Evolutionary conservation across 1,140 invertebrate species (phyloP), one percentile per base, ranked within the genome.

Genomic region (Camponotus pennsylvanicus): DNA sequence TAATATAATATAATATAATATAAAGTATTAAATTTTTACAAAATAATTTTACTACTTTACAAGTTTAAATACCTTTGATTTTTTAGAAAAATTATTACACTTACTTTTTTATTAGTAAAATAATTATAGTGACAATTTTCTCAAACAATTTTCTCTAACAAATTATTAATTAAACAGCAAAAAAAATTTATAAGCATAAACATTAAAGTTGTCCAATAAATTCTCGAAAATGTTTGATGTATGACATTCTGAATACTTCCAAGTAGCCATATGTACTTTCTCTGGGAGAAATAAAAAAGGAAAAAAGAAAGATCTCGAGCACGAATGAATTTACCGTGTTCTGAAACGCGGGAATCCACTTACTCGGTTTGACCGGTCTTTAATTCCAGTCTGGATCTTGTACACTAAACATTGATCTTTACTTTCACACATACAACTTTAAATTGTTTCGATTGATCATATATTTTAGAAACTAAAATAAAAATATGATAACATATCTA

Each of bases 181-280:
- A 11, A 34, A 18, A 42, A 32, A 27, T 27, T 37, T 42, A 11
- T n/a, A 3, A 40, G 55, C 27, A 42, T 27, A 45, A 40, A 59
- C 15, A 49, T 45, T 42, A 2, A 18, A 37, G 55, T 37, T 37
- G 13, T 37, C 27, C 13, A 34, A 69, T 5, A 34, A 55, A 86
- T 89, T 64, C 61, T 77, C 34, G 67, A 70, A 84, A 82, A 86
- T 64, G 49, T 90, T 40, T 55, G 70, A 85, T 55, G 80, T 88
- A 76, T 73, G 27, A 69, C 27, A 61, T 80, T 49, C 32, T 45
- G 57, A 82, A 82, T 79, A 34, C 66, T 79, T 78, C 49, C 84
- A 63, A 55, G 45, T 63, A 77, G 55, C 34, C 37, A 32, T 34
- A 63, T 67, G 64, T 85, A 89, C 88, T 91, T 91, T 89, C 90